phyloP scores from a whole-genome alignment of 2,113 vertebrate genomes.

The cat (Felis catus) region F.catus_Fca126_mat1.0 CM031420.1:44187001-44187500 shows the following conservation, averaged over 20 bases:
- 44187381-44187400: neutral
- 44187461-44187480: neutral
- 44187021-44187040: neutral
- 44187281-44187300: neutral
- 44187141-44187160: neutral
- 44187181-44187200: neutral
- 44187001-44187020: neutral
- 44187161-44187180: neutral
- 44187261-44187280: neutral
- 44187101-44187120: neutral
- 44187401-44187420: neutral
- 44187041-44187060: neutral
- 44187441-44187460: neutral
- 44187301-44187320: neutral
- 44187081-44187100: neutral
- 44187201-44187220: neutral
- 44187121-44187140: neutral
- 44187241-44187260: neutral
- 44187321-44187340: neutral
- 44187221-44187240: neutral
- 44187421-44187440: neutral
- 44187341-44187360: neutral
- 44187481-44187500: neutral
- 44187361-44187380: neutral
- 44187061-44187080: neutral